Evolutionary conservation across 2,888 invertebrate genomes (phyloP), one percentile per base, ranked within the genome.

Genomic region (Orthosia gracilis): DNA sequence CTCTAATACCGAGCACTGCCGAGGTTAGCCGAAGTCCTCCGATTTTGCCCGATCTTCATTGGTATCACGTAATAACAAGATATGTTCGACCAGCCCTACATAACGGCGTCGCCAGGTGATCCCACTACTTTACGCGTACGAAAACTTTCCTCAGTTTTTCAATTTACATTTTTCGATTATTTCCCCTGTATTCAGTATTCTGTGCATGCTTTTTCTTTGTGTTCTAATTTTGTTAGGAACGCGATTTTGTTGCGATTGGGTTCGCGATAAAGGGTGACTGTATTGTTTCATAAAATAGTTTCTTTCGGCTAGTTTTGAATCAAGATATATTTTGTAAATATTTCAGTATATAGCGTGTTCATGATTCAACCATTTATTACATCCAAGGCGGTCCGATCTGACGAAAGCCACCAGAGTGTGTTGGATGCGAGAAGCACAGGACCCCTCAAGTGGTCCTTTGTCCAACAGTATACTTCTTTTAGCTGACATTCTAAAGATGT

Each of bases 161-260:
- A 91, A 91, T 91, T 90, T 89, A 85, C 87, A 88, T 87, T 86
- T 87, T 86, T 84, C 83, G 87, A 90, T 90, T 89, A 89, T 91
- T 87, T 86, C 50, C 83, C 78, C 83, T 87, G 87, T 85, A 88
- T 90, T 91, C 70, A 78, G 88, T 91, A 91, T 91, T 89, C 90
- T 74, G 75, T 75, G 81, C 84, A 86, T 79, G 89, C 85, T 66
- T 76, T 63, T 77, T 75, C 59, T 68, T 69, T 67, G 63, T 80
- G 55, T 82, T 74, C 63, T 77, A 72, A 81, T 75, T 77, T 70
- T 59, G 52, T 80, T 59, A 55, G 52, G 21, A 63, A 57, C 57
- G 23, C 57, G 52, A 69, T 83, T 73, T 69, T 9, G 45, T 49
- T 63, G 17, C 26, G 63, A 57, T 76, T 67, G 66, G 47, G 49